Conservation (phyloP, 2,797 vertebrate species). For the Glyptemys insculpta region DNA sequence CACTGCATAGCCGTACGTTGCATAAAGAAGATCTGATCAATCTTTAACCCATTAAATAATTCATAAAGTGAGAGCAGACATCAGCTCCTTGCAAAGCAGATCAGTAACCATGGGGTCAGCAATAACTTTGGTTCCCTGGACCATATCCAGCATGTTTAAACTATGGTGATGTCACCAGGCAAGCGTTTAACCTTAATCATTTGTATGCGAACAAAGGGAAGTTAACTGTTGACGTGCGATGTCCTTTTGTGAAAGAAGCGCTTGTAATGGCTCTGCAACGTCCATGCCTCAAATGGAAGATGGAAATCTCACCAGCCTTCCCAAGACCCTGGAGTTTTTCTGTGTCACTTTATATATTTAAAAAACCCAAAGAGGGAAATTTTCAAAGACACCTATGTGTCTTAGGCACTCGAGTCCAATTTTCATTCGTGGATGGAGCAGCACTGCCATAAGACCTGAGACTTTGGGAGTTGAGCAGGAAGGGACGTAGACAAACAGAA, state of each 20-base stretch:
- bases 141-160: conserved; percentile 64
- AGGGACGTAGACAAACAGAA: background rate
- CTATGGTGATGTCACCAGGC: conserved; percentile 61
- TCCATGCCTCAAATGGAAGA: rapidly evolving
- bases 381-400: background rate
- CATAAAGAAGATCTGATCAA: conserved; percentile 69
- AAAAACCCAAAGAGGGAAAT: background rate
- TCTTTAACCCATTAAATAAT: conserved; percentile 77
- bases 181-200: conserved; percentile 63
- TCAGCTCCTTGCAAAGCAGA: conserved; percentile 64
- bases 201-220: conserved; percentile 55
- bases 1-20: conserved; percentile 55
- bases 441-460: background rate
- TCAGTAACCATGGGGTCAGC: conserved; percentile 68
- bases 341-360: background rate
- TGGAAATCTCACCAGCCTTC: background rate
- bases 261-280: rapidly evolving
- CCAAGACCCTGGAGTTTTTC: rapidly evolving
- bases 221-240: conserved; percentile 50
- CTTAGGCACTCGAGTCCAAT: background rate
- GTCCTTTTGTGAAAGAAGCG: background rate
- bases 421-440: background rate
- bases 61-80: conserved; percentile 73
- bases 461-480: background rate
- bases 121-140: conserved; percentile 69